These are phyloP conservation scores for Agonopterix heracliana DNA, from an alignment of 2,888 invertebrate genomes.

Conservation along the genomic window DNA sequence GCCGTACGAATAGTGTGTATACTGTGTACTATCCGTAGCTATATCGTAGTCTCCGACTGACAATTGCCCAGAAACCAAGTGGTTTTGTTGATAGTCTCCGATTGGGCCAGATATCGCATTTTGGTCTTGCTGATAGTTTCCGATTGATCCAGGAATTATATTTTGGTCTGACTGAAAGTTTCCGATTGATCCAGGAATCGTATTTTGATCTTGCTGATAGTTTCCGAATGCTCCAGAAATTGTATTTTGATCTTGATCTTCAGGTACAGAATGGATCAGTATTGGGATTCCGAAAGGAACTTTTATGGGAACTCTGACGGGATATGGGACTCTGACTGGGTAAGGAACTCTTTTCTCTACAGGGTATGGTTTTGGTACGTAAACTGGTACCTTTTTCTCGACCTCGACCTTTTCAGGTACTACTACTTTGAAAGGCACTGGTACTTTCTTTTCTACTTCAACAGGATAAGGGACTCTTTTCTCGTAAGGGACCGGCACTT, in stretches of 20 bases:
- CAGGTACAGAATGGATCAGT: constrained; percentile 4
- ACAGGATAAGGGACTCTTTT: constrained; percentile 13
- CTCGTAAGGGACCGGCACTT: constrained; percentile 34
- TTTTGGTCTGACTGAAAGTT: not conserved
- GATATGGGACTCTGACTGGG: constrained; percentile 31
- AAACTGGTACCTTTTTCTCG: constrained; percentile 50
- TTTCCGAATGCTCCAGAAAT: not conserved
- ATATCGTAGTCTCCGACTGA: not conserved
- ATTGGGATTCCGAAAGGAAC: constrained; percentile 12
- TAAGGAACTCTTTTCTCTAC: constrained; percentile 58
- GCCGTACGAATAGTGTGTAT: constrained; percentile 1
- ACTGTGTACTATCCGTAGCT: not conserved
- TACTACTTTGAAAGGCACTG: constrained; percentile 42
- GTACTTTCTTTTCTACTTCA: constrained; percentile 54
- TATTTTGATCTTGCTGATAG: not conserved
- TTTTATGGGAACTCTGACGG: constrained; percentile 30
- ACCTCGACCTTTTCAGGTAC: constrained; percentile 44
- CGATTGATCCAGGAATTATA: not conserved
- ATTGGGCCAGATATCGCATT: too few relatives aligned
- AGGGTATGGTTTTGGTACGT: constrained; percentile 45
- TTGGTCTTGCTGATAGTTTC: not conserved
- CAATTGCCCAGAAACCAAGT: not conserved
- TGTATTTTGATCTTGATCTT: constrained; percentile 1
- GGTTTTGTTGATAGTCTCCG: too few relatives aligned
- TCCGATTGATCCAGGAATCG: too few relatives aligned